Evolutionary conservation across 2,113 vertebrate genomes (phyloP).

Genomic region (Pomatostomus ruficeps): DNA sequence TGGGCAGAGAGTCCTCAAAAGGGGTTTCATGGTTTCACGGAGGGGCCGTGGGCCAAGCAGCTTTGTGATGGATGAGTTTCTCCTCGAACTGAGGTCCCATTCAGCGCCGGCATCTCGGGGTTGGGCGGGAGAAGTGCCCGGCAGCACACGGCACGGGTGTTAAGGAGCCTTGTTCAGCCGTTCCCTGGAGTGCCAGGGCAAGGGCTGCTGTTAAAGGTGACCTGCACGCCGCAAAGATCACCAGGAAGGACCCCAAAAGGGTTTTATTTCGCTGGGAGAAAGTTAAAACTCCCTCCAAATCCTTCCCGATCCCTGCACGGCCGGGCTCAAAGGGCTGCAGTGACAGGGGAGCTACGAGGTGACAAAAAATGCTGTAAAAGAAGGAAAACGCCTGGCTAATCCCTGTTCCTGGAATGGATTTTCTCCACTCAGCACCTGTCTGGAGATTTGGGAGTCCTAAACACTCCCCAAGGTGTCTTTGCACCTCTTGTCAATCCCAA

Average conservation of each 20-base stretch:
- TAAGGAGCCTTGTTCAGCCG: neutral
- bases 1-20: neutral
- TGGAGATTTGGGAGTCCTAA: neutral
- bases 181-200: neutral
- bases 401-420: neutral
- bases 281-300: neutral
- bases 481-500: neutral
- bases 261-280: neutral
- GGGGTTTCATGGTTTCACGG: conserved; percentile 47
- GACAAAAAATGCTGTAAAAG: neutral
- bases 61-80: conserved; percentile 61
- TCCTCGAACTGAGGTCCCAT: conserved; percentile 40
- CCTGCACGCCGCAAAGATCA: neutral
- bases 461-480: neutral
- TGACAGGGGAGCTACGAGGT: neutral
- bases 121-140: neutral
- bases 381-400: neutral
- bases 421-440: neutral
- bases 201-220: neutral
- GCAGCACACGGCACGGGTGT: neutral
- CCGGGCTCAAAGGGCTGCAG: neutral
- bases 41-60: conserved; percentile 6
- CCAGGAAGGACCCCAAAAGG: neutral
- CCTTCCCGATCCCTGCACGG: accelerated
- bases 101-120: neutral